phyloP scores from a whole-genome alignment of 2,797 vertebrate species.

The Odontamblyopus lacepedii region DNA sequence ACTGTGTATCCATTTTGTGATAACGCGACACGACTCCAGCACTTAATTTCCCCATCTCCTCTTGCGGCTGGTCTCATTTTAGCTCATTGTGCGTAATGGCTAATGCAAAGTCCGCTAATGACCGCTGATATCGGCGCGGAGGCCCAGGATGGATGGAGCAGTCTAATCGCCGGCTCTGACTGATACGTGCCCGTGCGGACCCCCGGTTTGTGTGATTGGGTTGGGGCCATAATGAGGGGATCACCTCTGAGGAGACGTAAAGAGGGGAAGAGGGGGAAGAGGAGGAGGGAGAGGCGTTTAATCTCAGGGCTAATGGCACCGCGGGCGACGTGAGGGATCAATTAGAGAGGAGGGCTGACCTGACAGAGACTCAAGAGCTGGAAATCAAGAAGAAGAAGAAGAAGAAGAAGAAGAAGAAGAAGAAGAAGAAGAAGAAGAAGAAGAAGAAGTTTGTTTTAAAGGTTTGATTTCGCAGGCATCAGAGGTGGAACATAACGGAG shows the following conservation, averaged over 20 bases:
- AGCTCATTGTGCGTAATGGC: conserved; percentile 58
- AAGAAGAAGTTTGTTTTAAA: neutral
- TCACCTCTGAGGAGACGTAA: conserved; percentile 62
- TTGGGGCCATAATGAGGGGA: conserved; percentile 61
- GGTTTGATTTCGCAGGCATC: neutral
- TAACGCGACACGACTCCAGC: conserved; percentile 15
- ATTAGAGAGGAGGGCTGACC: conserved; percentile 55
- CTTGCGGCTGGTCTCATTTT: conserved; percentile 46
- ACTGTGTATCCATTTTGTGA: neutral
- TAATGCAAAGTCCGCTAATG: conserved; percentile 59
- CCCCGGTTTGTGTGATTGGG: conserved; percentile 61
- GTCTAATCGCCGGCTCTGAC: conserved; percentile 60
- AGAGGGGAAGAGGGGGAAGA: conserved; percentile 55
- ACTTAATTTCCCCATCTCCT: conserved; percentile 36
- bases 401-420: neutral
- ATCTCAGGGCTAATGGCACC: conserved; percentile 59
- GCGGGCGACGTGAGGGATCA: conserved; percentile 56
- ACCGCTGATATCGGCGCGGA: conserved; percentile 56
- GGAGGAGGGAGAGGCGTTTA: conserved; percentile 59
- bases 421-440: too few relatives aligned
- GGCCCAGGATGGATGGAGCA: conserved; percentile 61
- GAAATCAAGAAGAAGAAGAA: neutral
- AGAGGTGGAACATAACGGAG: too few relatives aligned
- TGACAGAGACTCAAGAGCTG: conserved; percentile 10
- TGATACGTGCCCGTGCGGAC: conserved; percentile 56